Percentiles rank a stretch among this genome's conserved stretches.
phyloP scores from a whole-genome alignment of 2,888 invertebrate genomes.

The Dryomyza anilis region DNA sequence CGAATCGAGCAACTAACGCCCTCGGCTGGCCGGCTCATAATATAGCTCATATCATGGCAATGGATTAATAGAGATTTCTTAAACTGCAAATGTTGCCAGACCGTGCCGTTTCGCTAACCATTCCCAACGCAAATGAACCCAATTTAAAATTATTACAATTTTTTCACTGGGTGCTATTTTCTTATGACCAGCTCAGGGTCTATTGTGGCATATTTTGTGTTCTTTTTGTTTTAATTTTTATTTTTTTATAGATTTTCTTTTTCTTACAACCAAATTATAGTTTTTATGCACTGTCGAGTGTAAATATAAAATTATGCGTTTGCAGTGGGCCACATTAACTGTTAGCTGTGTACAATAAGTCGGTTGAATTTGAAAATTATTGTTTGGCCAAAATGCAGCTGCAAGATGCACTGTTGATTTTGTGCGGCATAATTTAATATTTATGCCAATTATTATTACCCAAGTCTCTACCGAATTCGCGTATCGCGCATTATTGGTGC shows the following conservation, averaged over 20 bases:
- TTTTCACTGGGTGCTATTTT: neutral
- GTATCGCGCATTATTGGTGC: too few relatives aligned
- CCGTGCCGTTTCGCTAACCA: constrained; percentile 3
- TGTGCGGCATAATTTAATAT: too few relatives aligned
- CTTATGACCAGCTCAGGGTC: neutral
- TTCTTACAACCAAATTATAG: neutral
- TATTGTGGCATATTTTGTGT: neutral
- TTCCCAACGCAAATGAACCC: neutral
- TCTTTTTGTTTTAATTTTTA: neutral
- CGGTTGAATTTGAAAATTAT: too few relatives aligned
- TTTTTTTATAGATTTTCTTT: too few relatives aligned
- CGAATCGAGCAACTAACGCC: neutral
- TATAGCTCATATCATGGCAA: too few relatives aligned
- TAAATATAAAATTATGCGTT: constrained; percentile 6
- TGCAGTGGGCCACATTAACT: neutral
- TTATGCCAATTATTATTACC: too few relatives aligned
- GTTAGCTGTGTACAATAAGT: too few relatives aligned
- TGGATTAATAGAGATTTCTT: too few relatives aligned
- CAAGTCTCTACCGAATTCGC: too few relatives aligned
- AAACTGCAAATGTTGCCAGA: too few relatives aligned
- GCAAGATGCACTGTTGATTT: neutral
- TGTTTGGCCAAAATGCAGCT: too few relatives aligned
- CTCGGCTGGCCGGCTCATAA: neutral
- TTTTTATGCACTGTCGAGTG: neutral
- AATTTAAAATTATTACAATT: constrained; percentile 10